Percentiles rank a stretch among this genome's conserved stretches.
phyloP scores from a whole-genome alignment of 2,888 invertebrate genomes.

The Linnaemya tessellans region DNA sequence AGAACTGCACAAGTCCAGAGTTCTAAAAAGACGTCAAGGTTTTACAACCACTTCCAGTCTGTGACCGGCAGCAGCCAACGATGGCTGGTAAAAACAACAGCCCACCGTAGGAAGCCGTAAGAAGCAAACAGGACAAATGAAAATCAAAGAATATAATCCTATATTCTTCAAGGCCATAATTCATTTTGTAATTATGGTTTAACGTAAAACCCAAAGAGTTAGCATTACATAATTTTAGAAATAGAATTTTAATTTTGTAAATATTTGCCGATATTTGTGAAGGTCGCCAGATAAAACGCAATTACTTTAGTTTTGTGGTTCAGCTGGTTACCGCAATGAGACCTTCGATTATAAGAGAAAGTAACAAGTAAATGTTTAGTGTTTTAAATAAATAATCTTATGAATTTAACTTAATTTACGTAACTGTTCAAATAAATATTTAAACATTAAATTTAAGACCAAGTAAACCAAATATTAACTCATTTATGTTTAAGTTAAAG shows the following conservation, averaged over 20 bases:
- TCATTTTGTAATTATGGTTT: slow-evolving; percentile 68
- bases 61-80: slow-evolving; percentile 85
- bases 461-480: slow-evolving; percentile 21
- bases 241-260: slow-evolving; percentile 23
- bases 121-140: slow-evolving; percentile 59
- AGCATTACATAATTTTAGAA: slow-evolving; percentile 39
- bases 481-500: slow-evolving; percentile 58
- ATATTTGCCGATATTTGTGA: no score
- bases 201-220: slow-evolving; percentile 40
- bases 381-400: slow-evolving; percentile 11
- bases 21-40: slow-evolving; percentile 85
- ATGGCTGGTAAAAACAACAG: slow-evolving; percentile 70
- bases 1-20: slow-evolving; percentile 85
- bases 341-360: background rate
- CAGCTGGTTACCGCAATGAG: background rate
- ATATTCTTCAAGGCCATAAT: slow-evolving; percentile 64
- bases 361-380: slow-evolving; percentile 11
- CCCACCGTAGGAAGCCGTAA: slow-evolving; percentile 6
- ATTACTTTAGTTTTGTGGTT: background rate
- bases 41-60: slow-evolving; percentile 87
- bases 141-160: slow-evolving; percentile 22
- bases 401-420: background rate
- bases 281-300: no score
- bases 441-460: slow-evolving; percentile 14
- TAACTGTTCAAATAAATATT: slow-evolving; percentile 28